phyloP scores from a whole-genome alignment of 2,113 vertebrate genomes.

The Dascyllus trimaculatus region DNA sequence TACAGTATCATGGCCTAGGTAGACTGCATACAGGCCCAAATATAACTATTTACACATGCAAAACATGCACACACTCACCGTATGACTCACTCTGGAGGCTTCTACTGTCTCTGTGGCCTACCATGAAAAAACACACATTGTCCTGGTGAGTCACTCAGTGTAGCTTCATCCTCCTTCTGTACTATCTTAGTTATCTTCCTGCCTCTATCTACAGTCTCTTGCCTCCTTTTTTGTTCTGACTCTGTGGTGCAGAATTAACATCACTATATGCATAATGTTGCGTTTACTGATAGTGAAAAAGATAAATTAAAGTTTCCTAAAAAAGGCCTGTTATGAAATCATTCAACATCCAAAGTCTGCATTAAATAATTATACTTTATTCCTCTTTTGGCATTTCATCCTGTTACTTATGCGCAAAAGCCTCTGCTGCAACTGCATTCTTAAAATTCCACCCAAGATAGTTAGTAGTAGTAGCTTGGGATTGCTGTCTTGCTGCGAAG shows the following conservation, averaged over 20 bases:
- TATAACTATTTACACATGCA: constrained; percentile 50
- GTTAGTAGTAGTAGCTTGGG: no score
- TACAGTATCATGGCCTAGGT: constrained; percentile 15
- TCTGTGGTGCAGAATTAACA: neutral
- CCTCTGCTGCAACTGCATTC: no score
- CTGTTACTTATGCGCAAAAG: no score
- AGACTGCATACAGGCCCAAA: constrained; percentile 31
- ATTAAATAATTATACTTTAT: no score
- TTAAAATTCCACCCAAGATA: no score
- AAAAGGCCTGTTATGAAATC: neutral
- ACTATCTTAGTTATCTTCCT: constrained; percentile 36
- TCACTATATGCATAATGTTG: neutral
- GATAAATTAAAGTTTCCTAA: neutral
- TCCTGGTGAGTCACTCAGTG: constrained; percentile 57
- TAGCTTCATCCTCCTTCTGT: constrained; percentile 37
- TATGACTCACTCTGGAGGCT: constrained; percentile 54
- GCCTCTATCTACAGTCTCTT: neutral
- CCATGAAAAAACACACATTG: constrained; percentile 23
- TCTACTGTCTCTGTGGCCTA: constrained; percentile 40
- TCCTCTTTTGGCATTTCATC: no score
- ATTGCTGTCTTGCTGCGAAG: no score
- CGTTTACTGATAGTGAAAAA: neutral
- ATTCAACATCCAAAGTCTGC: no score
- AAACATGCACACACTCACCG: constrained; percentile 26
- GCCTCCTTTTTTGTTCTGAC: constrained; percentile 13